Base-by-base conservation (phyloP, 2,888 invertebrate genomes). In the Parapristionchus giblindavisi region DNA sequence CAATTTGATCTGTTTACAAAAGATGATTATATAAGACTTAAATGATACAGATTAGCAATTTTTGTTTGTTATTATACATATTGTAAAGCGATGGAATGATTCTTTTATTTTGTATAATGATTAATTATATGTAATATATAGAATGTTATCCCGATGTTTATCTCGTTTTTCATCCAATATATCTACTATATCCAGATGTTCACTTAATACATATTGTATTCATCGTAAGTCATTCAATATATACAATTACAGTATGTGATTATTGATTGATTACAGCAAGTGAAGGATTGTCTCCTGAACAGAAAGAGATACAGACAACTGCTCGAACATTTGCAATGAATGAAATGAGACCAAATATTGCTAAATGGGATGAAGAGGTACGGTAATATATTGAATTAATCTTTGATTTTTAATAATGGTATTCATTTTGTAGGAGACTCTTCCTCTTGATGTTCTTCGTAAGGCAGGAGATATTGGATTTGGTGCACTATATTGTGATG, bases 291-390 rank as follows among this genome's bases (percentile, higher is more conserved):
- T 87, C 85, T 40, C 89, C 89, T 40, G 91, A 91, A 76, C 90
- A 91, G 79, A 85, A 86, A 72, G 90, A 91, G 77, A 90, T 91
- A 29, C 90, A 91, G 79, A 84, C 89, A 74, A 86, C 90, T 76
- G 91, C 91, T 4, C 79, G 87, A 70, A 89, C 90, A 75, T 91
- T 91, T 88, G 91, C 91, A 11, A 85, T 87, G 75, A 90, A 90
- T 77, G 91, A 91, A 85, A 88, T 91, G 88, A 85, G 86, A 38
- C 91, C 91, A 17, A 82, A 90, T 66, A 91, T 91, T 91, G 88
- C 88, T n/a, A 87, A 89, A 78, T 91, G 91, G 91, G 91, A 91
- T 86, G 88, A 89, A 80, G 89, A 91, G 87, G 91, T 61, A 61
- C 61, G 8, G 2, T 61, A 61, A 21, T n/a, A n/a, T n/a, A n/a